phyloP scores from a whole-genome alignment of 1,140 invertebrate species.

The Neomicropteryx cornuta region DNA sequence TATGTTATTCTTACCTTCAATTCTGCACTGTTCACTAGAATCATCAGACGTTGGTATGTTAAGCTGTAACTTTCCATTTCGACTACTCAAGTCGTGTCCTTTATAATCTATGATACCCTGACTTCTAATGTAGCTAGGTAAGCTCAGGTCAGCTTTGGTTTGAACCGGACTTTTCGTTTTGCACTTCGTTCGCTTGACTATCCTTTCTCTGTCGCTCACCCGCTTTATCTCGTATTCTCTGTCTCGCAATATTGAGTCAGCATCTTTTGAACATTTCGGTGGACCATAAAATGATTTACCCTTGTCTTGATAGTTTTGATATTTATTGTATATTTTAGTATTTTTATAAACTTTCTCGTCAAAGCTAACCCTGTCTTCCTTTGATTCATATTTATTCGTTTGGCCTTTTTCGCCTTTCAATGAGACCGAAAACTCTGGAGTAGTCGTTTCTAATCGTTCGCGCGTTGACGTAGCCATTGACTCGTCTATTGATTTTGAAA shows the following conservation, averaged over 20 bases:
- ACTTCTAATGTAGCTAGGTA: constrained; percentile 13
- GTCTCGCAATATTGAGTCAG: constrained; percentile 24
- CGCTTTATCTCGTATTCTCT: constrained; percentile 35
- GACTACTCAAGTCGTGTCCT: too few relatives aligned
- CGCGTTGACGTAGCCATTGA: constrained; percentile 35
- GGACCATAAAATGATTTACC: too few relatives aligned
- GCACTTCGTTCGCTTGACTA: constrained; percentile 39
- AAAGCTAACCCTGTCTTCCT: too few relatives aligned
- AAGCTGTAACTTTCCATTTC: constrained; percentile 36
- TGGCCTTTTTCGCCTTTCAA: too few relatives aligned
- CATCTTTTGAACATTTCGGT: constrained; percentile 18
- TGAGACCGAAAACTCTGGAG: too few relatives aligned
- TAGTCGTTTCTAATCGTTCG: too few relatives aligned
- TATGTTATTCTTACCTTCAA: constrained; percentile 27
- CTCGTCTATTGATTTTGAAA: constrained; percentile 41
- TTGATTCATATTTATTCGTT: too few relatives aligned
- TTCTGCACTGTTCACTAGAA: constrained; percentile 45
- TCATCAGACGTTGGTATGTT: constrained; percentile 55
- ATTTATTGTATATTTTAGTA: too few relatives aligned
- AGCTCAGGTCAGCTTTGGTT: constrained; percentile 27
- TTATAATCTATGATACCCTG: constrained; percentile 13
- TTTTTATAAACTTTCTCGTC: too few relatives aligned
- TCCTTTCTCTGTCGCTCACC: constrained; percentile 31
- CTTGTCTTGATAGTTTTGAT: too few relatives aligned
- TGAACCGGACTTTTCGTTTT: constrained; percentile 46